A percentile compares a stretch with the other conserved stretches of the same genome.
Conservation (phyloP, 2,113 vertebrate species). For the Galeopterus variegatus region DNA sequence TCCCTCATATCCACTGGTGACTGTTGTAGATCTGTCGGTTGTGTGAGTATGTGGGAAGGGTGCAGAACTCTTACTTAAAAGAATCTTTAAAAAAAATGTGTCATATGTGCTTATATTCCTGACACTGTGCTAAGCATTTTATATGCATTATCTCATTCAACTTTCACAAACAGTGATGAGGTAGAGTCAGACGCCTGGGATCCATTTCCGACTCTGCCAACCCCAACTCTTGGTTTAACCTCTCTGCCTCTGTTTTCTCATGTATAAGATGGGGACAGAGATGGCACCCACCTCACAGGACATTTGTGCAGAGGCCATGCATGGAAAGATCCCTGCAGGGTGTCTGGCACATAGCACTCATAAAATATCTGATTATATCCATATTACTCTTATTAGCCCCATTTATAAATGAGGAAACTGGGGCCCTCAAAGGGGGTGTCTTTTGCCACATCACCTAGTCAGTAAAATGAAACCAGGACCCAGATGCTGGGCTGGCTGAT, state of each 20-base stretch:
- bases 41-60: neutral
- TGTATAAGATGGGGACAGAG: neutral
- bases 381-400: neutral
- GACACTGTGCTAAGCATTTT: neutral
- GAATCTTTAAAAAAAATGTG: neutral
- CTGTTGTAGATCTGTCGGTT: neutral
- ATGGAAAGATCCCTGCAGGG: neutral
- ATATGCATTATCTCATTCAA: neutral
- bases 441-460: neutral
- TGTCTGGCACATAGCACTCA: neutral
- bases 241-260: neutral
- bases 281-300: neutral
- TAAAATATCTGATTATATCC: neutral
- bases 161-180: neutral
- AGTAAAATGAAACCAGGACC: neutral
- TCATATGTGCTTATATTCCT: neutral
- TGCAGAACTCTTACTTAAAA: neutral
- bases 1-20: neutral
- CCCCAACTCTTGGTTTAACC: neutral
- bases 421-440: neutral
- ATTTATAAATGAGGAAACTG: neutral
- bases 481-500: neutral
- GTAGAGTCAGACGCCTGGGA: slow-evolving; percentile 34
- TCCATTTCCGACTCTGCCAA: neutral
- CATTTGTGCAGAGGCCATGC: neutral